Evolutionary conservation across 2,888 invertebrate genomes (phyloP).

Genomic region (Nomada ruficornis): DNA sequence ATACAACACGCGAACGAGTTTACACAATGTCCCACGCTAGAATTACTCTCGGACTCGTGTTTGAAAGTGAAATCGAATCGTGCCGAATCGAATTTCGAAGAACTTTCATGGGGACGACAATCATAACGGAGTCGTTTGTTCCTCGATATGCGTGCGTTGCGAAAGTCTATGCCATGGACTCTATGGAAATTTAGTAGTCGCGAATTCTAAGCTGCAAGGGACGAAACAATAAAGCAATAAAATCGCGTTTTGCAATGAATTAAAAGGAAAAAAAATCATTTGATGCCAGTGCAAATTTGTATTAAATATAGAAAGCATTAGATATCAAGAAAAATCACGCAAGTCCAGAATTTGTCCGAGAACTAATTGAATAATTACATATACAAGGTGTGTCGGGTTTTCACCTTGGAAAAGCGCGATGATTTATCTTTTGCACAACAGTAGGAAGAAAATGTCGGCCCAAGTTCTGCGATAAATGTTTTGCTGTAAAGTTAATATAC

Average conservation of each 20-base stretch:
- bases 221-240: background rate
- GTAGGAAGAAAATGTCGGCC: too few species aligned
- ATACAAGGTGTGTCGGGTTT: too few species aligned
- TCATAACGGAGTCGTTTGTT: conserved; percentile 29
- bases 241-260: background rate
- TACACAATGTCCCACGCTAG: conserved; percentile 35
- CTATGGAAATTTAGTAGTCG: background rate
- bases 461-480: too few species aligned
- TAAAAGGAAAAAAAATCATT: background rate
- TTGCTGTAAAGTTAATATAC: too few species aligned
- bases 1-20: conserved; percentile 36
- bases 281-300: too few species aligned
- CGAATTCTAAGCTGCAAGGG: background rate
- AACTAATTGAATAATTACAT: too few species aligned
- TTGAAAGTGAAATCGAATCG: conserved; percentile 60
- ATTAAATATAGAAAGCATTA: background rate
- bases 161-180: conserved; percentile 2
- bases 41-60: conserved; percentile 54
- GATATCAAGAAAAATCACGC: too few species aligned
- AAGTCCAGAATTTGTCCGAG: background rate
- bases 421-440: too few species aligned
- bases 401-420: too few species aligned
- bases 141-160: conserved; percentile 12
- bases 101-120: conserved; percentile 19
- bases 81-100: conserved; percentile 49